Base-by-base conservation (phyloP, 2,797 vertebrate genomes). In the Dendrocincla fuliginosa region DNA sequence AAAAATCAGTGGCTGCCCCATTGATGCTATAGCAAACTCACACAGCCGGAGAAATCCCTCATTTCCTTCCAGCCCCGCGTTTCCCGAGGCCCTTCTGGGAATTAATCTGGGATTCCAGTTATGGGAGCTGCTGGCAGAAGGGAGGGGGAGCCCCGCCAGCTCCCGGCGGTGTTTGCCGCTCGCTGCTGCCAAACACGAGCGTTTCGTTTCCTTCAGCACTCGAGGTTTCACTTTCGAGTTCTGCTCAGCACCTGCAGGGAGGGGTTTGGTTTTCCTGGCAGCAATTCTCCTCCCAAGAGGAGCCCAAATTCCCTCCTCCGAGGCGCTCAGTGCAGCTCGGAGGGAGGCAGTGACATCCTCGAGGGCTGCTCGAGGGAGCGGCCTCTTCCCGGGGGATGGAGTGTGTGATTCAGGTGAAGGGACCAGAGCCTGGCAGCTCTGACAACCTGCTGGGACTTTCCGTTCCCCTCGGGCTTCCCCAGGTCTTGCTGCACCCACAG, bases 171-270 rank as follows among this genome's bases (percentile, higher is more conserved):
- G 2, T 46, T 11, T 33, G 16, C 16, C 0, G 5, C 68, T 71
- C 37, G 0, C 70, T 15, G 74, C 46, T 84, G 91, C 83, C 91
- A 56, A 9, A 24, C 25, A 3, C 2, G 0, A 32, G 57, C 1
- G 2, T 41, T 57, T 30, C 0, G 0, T 73, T 90, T 84, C 81
- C 16, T 64, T 11, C 39, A 11, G 67, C 60, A 10, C 67, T 67
- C 46, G 35, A 78, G 74, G 39, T 95, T 96, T 96, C 91, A 7
- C 71, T 96, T 96, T 96, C 70, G 12, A 35, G 78, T 92, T 95
- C 78, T 7, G 47, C 81, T 32, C n/a, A 0, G 50, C 53, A 18
- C 20, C 49, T 60, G 87, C 81, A 3, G 37, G 15, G n/a, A 30
- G 28, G 22, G n/a, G 6, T 7, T 67, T 11, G 57, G 8, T 41